Base-by-base conservation (phyloP, 2,888 invertebrate genomes). In the Eueremaeus valkanovi region DNA sequence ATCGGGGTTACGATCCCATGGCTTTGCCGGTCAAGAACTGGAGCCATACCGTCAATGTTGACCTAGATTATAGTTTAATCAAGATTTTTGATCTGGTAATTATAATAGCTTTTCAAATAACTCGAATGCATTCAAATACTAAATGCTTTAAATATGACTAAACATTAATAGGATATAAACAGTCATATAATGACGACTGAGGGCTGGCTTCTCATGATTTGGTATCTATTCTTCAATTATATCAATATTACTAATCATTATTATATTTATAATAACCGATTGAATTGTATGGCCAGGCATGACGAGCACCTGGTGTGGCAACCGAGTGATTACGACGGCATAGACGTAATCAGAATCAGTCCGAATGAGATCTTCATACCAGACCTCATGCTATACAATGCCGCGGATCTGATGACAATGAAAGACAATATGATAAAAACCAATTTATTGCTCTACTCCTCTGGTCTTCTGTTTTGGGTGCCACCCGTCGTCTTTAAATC, bases 1-100 rank as follows among this genome's bases (percentile, higher is more conserved):
- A 16, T 8, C 36, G 68, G 1, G 40, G 40, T 36, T 68, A 68
- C 21, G 40, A 68, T 36, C 21, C 24, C 6, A 40, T 68, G 68
- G 24, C 40, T 0, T 13, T 68, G 0, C 68, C 68, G 11, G 68
- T 68, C 9, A 68, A 68, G 33, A 68, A 68, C 24, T 68, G 36
- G 40, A 68, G 68, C 40, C 68, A 68, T n/a, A 33, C 68, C 0
- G 13, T 68, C 1, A 24, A 68, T 40, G 68, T 68, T 21, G 16
- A 21, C 24, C 8, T 68, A 3, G 40, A 40, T 40, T 36, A 36
- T 24, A 68, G 21, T 40, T 31, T 68, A 0, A 24, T 68, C 40
- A 68, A 68, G 13, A 40, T 68, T 40, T n/a, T 68, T 36, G 68
- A 68, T 24, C 13, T 68, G 68, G 68, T 68, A 40, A 11, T 9